Evolutionary conservation across 2,888 invertebrate genomes (phyloP).

Genomic region (Tetanocera ferruginea): DNA sequence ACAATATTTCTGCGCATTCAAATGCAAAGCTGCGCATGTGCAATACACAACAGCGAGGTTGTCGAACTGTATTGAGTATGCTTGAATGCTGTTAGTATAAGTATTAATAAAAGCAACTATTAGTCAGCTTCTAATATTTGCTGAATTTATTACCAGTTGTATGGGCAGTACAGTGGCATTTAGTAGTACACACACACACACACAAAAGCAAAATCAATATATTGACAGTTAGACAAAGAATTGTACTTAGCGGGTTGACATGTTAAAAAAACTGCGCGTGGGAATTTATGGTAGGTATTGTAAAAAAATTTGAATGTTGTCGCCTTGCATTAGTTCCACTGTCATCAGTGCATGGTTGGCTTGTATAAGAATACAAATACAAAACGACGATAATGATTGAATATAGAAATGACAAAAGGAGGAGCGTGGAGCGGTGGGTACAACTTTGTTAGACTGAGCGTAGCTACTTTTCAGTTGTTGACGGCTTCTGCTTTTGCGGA

Average conservation of each 20-base stretch:
- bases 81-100: background rate
- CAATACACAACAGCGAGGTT: background rate
- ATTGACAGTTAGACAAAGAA: background rate
- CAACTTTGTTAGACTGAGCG: too few relatives aligned
- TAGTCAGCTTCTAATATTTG: background rate
- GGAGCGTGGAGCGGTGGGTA: background rate
- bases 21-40: background rate
- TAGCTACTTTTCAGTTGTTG: background rate
- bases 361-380: background rate
- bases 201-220: background rate
- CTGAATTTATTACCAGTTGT: background rate
- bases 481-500: background rate
- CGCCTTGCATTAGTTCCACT: background rate
- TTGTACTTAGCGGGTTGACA: background rate
- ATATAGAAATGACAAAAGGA: background rate
- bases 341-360: background rate
- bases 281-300: background rate
- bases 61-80: conserved; percentile 1
- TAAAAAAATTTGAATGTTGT: background rate
- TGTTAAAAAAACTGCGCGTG: background rate
- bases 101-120: background rate
- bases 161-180: too few relatives aligned
- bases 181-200: background rate
- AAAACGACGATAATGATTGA: background rate
- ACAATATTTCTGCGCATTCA: background rate